phyloP scores from a whole-genome alignment of 2,888 invertebrate species.

The Trachelus tabidus region DNA sequence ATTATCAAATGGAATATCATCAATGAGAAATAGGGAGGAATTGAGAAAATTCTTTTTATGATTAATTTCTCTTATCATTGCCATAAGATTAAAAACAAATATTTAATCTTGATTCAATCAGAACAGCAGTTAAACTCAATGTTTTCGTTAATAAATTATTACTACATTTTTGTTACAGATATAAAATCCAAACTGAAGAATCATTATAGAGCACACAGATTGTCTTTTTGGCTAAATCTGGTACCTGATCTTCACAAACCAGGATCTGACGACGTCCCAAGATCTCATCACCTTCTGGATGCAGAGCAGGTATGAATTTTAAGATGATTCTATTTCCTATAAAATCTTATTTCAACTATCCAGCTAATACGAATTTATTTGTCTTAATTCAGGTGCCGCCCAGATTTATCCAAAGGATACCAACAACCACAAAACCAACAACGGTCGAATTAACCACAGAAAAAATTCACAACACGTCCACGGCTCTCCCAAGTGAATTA shows the following conservation, averaged over 20 bases:
- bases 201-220: conserved; percentile 92
- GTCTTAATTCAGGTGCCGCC: conserved; percentile 53
- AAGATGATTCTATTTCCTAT: neutral
- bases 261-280: conserved; percentile 86
- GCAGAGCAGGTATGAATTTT: conserved; percentile 70
- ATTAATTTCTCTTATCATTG: neutral
- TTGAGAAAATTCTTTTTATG: neutral
- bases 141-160: neutral
- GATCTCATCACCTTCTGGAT: conserved; percentile 85
- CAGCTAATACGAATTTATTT: neutral
- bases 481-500: conserved; percentile 55
- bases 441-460: conserved; percentile 50
- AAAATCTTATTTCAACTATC: neutral
- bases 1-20: too few species aligned
- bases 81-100: neutral
- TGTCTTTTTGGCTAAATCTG: conserved; percentile 95
- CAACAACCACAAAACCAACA: conserved; percentile 54
- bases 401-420: conserved; percentile 59
- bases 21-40: too few species aligned
- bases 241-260: conserved; percentile 92
- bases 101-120: neutral
- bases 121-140: neutral
- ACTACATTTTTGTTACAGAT: conserved; percentile 70
- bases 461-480: conserved; percentile 48
- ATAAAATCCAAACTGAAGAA: conserved; percentile 91